These are phyloP conservation scores for Resseliella maxima DNA, from an alignment of 2,888 invertebrate species.

Conservation along the genomic window DNA sequence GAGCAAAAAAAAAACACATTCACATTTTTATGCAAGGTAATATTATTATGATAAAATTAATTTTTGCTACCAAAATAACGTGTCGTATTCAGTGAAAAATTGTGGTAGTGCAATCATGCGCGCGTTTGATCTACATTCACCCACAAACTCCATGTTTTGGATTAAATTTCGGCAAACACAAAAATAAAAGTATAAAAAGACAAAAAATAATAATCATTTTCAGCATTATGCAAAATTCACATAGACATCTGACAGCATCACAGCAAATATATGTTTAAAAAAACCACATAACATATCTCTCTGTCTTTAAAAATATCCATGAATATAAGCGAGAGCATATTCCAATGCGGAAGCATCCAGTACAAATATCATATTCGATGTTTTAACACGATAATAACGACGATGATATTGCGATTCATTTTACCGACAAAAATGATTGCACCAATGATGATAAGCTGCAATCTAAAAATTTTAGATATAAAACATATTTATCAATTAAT, in stretches of 20 bases:
- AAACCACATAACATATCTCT: no score
- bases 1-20: not conserved
- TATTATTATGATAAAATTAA: not conserved
- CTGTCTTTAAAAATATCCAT: no score
- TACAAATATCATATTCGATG: no score
- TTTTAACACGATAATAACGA: no score
- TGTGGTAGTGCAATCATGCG: not conserved
- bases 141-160: not conserved
- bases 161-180: not conserved
- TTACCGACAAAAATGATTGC: no score
- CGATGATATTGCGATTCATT: no score
- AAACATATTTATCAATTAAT: no score
- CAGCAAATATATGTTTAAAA: not conserved
- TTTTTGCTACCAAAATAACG: not conserved
- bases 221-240: not conserved
- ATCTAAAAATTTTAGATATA: no score
- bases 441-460: no score
- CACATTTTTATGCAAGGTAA: constrained; percentile 26
- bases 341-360: no score
- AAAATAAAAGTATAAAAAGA: not conserved
- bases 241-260: not conserved
- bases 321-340: no score
- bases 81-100: constrained; percentile 27
- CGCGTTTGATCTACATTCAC: not conserved
- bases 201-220: not conserved